Base-by-base conservation (phyloP, 2,797 vertebrate genomes). In the Allochrocebus solatus region DNA sequence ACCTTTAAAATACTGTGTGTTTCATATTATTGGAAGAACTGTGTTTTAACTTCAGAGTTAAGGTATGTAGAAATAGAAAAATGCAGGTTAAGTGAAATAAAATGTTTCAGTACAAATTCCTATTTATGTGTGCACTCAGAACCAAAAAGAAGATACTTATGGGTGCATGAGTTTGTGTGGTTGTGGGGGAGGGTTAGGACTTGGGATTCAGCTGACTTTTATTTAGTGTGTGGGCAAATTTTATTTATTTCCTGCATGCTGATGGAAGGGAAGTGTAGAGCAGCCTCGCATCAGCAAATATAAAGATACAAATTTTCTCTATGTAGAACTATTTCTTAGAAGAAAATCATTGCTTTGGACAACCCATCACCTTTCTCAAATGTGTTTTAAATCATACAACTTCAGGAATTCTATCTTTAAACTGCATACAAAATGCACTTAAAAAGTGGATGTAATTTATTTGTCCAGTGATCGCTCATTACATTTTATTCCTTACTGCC, bases 111-210 rank as follows among this genome's bases (percentile, higher is more conserved):
- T 92, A 5, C 26, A 82, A n/a, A 57, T 74, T 17, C 2, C 19
- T 57, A 0, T 59, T 17, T 70, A 1, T 28, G 41, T 61, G 5
- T 55, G 1, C 5, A 0, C 39, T 33, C 24, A 39, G 0, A 41
- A 39, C 16, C 36, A 64, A 30, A 50, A 57, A 57, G 9, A 78
- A 80, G 41, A 43, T 30, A 13, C 41, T 64, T 26, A 0, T 8
- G 3, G 41, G 16, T 11, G 3, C 55, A 8, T 13, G 24, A 53
- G 50, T 14, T 50, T 46, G n/a, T n/a, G n/a, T 72, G 41, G 30
- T 2, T 46, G 3, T 4, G 10, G 8, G 30, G 36, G 19, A 61
- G 17, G 22, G 0, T 2, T 11, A 9, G 46, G 22, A 9, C 39
- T 30, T 12, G 8, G 1, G 4, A 30, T 59, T 72, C 8, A 5